These are phyloP conservation scores for Petrocephalus schoutedeni DNA, from an alignment of 2,797 vertebrate species.

Conservation along the genomic window DNA sequence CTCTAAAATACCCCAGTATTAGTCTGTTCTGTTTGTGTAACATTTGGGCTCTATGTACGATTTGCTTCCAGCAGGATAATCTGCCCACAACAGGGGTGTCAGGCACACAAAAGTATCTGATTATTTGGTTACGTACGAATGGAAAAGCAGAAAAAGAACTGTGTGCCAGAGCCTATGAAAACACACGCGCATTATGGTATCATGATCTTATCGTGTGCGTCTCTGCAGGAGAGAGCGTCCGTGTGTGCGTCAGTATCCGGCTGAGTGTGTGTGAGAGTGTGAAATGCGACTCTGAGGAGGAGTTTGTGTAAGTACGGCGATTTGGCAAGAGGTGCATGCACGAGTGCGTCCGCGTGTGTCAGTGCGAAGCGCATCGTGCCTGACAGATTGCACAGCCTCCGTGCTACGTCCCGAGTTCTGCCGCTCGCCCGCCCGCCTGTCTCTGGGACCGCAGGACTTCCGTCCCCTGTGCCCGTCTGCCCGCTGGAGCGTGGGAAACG, in stretches of 20 bases:
- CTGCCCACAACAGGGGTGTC: not conserved
- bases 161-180: not conserved
- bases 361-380: constrained; percentile 38
- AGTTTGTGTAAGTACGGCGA: not conserved
- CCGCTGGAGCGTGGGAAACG: constrained; percentile 40
- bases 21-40: not conserved
- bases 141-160: not conserved
- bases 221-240: not conserved
- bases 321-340: not conserved
- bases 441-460: constrained; percentile 36
- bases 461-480: not conserved
- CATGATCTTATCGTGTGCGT: not conserved
- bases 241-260: not conserved
- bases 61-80: constrained; percentile 8
- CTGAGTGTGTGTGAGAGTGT: constrained; percentile 18
- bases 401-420: constrained; percentile 57
- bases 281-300: constrained; percentile 41
- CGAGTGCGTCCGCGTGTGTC: constrained; percentile 44
- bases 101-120: not conserved
- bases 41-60: not conserved
- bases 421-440: constrained; percentile 39
- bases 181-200: not conserved
- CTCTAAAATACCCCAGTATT: not conserved
- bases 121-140: not conserved
- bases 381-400: constrained; percentile 61